These are phyloP conservation scores for Phylloscopus whistleri DNA, from an alignment of 2,113 vertebrate genomes.

Conservation along the genomic window DNA sequence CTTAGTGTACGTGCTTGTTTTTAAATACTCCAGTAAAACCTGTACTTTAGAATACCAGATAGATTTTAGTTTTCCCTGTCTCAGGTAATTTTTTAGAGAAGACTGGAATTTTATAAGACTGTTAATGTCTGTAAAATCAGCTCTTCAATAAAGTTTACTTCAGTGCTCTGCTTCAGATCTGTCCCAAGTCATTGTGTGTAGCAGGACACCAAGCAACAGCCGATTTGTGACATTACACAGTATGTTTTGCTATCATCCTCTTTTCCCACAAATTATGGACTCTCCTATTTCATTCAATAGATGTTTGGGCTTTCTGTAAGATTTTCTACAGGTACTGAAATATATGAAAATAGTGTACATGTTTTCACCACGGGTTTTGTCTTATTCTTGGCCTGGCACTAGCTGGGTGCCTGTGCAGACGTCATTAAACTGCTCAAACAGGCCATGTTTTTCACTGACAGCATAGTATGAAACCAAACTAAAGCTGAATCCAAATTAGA, in stretches of 20 bases:
- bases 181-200: not conserved
- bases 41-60: not conserved
- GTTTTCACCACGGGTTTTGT: not conserved
- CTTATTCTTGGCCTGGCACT: not conserved
- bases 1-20: not conserved
- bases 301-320: not conserved
- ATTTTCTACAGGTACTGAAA: not conserved
- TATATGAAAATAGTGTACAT: not conserved
- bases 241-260: not conserved
- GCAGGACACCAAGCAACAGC: not conserved
- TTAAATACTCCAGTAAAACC: not conserved
- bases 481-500: not conserved
- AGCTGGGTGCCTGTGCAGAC: not conserved
- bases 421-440: not conserved
- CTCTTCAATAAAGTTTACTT: not conserved
- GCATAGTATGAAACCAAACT: not conserved
- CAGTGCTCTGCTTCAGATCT: not conserved
- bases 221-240: not conserved
- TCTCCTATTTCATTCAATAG: not conserved
- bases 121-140: not conserved
- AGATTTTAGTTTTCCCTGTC: not conserved
- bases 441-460: not conserved
- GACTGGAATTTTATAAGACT: not conserved
- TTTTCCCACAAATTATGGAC: not conserved
- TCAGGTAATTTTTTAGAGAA: not conserved